These are phyloP conservation scores for Chlorops oryzae DNA, from an alignment of 1,140 invertebrate species.

Conservation along the genomic window DNA sequence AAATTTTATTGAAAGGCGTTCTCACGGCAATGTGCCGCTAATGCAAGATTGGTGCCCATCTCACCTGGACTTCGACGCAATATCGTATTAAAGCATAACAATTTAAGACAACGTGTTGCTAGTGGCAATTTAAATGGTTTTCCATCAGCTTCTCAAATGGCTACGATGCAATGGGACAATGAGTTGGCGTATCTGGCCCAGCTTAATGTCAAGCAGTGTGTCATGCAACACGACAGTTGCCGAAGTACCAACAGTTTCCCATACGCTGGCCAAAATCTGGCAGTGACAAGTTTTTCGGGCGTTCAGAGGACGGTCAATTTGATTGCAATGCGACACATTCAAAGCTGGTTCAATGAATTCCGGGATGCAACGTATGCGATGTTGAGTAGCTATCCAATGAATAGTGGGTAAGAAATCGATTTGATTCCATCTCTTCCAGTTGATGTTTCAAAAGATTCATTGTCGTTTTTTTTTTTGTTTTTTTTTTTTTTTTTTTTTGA, in stretches of 20 bases:
- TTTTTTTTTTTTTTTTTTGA: not conserved
- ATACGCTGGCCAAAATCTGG: constrained; percentile 15
- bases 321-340: not conserved
- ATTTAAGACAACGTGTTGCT: constrained; percentile 15
- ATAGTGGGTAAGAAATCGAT: no score
- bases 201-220: constrained; percentile 15
- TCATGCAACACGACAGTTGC: constrained; percentile 15
- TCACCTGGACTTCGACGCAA: no score
- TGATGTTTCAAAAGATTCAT: not conserved
- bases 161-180: constrained; percentile 16
- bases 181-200: constrained; percentile 14
- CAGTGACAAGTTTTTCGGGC: not conserved
- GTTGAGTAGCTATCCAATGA: not conserved
- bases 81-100: constrained; percentile 13
- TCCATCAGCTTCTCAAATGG: constrained; percentile 12
- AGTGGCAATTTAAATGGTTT: constrained; percentile 4
- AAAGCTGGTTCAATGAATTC: constrained; percentile 15
- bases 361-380: not conserved
- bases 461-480: not conserved
- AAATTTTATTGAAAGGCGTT: no score
- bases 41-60: no score
- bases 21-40: no score
- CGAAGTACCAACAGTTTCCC: constrained; percentile 7
- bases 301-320: not conserved
- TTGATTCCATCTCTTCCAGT: no score